Base-by-base conservation (phyloP, 2,113 vertebrate genomes). In the Cavia aperea region DNA sequence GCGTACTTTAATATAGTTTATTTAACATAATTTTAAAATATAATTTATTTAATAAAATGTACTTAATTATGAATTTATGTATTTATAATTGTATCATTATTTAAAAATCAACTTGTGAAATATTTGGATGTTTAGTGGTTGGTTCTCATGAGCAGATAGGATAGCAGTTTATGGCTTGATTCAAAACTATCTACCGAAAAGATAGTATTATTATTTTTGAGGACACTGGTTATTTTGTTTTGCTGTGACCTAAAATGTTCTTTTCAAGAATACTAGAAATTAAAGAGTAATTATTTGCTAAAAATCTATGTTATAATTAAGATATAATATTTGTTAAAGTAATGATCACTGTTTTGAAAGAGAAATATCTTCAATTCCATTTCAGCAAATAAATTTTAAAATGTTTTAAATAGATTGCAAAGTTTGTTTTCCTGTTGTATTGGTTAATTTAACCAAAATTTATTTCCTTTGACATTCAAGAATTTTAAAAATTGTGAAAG, bases 131-230 rank as follows among this genome's bases (percentile, higher is more conserved):
- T 73, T 65, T 14, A 93, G 15, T 23, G 46, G 10, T n/a, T 83
- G 62, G 2, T 77, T 91, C 21, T 86, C 46, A 65, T 70, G n/a
- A 77, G 18, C 26, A 91, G 75, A 65, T 26, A 46, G 29, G 82
- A 68, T 46, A 70, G 1, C 13, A 31, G 5, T 16, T 88, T 15
- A 77, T 9, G 3, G 4, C 29, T 81, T 96, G 79, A 96, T 96
- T 96, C 96, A 97, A 97, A 97, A 95, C 81, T 87, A 96, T 70
- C 90, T 95, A 96, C 81, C 46, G 86, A 96, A 86, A 97, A 95
- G 85, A 83, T 4, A 93, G 33, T 3, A 11, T 70, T 72, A 65
- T 70, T 90, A 46, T 1, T 1, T 6, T 6, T 24, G 24, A 36
- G 15, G 10, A 29, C 2, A 23, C 1, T 29, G 18, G 24, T 2